These are phyloP conservation scores for Spodoptera littoralis DNA, from an alignment of 2,888 invertebrate species.

Conservation along the genomic window DNA sequence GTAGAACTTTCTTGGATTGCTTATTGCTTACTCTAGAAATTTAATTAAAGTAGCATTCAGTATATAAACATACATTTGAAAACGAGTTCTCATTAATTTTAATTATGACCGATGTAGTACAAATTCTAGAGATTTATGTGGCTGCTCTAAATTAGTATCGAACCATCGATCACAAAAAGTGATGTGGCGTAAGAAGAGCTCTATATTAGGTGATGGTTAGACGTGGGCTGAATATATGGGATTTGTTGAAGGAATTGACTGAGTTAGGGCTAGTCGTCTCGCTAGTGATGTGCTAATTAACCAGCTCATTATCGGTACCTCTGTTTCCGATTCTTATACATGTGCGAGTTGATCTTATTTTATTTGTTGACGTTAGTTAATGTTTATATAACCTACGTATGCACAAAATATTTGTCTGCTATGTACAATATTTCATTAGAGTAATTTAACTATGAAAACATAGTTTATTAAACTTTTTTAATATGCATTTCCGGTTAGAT, in stretches of 20 bases:
- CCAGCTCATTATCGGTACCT: constrained; percentile 14
- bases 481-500: no score
- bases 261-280: background rate
- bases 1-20: constrained; percentile 38
- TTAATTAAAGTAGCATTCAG: constrained; percentile 21
- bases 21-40: constrained; percentile 31
- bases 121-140: constrained; percentile 19
- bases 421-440: no score
- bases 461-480: no score
- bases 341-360: no score
- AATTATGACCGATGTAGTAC: constrained; percentile 20
- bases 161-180: constrained; percentile 16
- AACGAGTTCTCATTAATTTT: constrained; percentile 17
- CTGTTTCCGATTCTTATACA: constrained; percentile 1
- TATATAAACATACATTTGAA: constrained; percentile 10
- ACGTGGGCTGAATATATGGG: constrained; percentile 15
- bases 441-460: no score
- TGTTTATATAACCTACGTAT: no score
- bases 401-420: no score
- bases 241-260: constrained; percentile 15
- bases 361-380: no score
- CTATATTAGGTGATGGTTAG: constrained; percentile 14
- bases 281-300: constrained; percentile 21
- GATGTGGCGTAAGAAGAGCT: constrained; percentile 2
- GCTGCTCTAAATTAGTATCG: constrained; percentile 5